phyloP scores from a whole-genome alignment of 2,888 invertebrate species.

The Lepeophtheirus nordmannii region DNA sequence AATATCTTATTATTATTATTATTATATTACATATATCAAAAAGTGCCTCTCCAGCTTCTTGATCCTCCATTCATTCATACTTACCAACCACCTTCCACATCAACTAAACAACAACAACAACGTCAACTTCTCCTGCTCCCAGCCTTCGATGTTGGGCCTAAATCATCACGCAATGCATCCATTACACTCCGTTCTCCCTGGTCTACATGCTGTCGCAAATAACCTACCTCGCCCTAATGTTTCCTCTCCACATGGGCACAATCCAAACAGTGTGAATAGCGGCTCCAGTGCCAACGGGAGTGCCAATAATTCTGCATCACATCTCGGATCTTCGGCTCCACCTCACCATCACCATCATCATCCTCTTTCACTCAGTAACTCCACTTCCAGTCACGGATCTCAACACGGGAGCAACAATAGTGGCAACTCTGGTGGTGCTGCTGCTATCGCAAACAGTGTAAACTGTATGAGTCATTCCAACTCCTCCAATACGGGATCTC shows the following conservation, averaged over 20 bases:
- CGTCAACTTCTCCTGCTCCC: not conserved
- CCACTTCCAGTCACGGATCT: not conserved
- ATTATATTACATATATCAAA: too few relatives aligned
- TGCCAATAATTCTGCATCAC: too few relatives aligned
- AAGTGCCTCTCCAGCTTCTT: too few relatives aligned
- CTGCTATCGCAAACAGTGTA: not conserved
- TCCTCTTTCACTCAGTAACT: not conserved
- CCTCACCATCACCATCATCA: not conserved
- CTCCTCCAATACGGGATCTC: not conserved
- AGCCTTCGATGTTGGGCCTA: slow-evolving; percentile 15
- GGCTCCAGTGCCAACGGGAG: too few relatives aligned
- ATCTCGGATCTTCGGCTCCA: not conserved
- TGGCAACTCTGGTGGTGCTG: not conserved
- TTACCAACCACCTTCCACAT: too few relatives aligned
- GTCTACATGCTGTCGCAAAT: slow-evolving; percentile 12
- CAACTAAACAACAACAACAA: too few relatives aligned
- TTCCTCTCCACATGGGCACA: not conserved
- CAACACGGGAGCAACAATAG: not conserved
- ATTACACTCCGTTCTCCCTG: slow-evolving; percentile 11
- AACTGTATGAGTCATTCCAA: not conserved
- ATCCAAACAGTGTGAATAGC: not conserved
- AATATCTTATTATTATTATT: too few relatives aligned
- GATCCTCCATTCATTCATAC: too few relatives aligned
- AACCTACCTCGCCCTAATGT: not conserved
- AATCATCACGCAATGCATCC: slow-evolving; percentile 15